Conservation (phyloP, 2,888 invertebrate genomes). For the Drosophila atroscutellata region DNA sequence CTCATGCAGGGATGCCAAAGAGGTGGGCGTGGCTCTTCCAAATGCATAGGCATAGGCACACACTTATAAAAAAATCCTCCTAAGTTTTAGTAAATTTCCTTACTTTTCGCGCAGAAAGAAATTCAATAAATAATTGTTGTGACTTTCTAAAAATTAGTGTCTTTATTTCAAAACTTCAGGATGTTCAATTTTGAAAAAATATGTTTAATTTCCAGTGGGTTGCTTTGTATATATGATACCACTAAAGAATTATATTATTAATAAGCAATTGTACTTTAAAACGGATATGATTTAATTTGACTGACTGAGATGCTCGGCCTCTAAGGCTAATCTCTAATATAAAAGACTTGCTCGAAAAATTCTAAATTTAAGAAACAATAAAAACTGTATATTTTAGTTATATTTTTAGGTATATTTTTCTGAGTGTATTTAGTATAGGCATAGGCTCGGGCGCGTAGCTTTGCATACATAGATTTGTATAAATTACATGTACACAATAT, state of each 20-base stretch:
- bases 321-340: too few species aligned
- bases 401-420: background rate
- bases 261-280: background rate
- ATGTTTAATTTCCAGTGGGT: too few species aligned
- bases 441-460: slow-evolving; percentile 25
- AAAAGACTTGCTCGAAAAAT: too few species aligned
- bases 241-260: background rate
- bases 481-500: slow-evolving; percentile 37
- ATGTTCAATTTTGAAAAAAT: background rate
- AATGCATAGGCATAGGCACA: slow-evolving; percentile 58
- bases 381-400: background rate
- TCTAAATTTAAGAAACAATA: too few species aligned
- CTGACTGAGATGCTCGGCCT: too few species aligned
- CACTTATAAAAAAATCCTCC: background rate
- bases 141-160: too few species aligned
- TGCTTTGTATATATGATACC: background rate
- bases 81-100: background rate
- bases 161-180: background rate
- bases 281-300: accelerated
- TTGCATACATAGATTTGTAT: slow-evolving; percentile 33
- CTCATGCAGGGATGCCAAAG: slow-evolving; percentile 59
- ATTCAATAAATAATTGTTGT: accelerated
- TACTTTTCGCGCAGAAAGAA: background rate
- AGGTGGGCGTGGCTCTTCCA: slow-evolving; percentile 31
- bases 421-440: background rate